A percentile compares a stretch with the other conserved stretches of the same genome.
phyloP scores from a whole-genome alignment of 2,113 vertebrate genomes.

The Platichthys stellatus region DNA sequence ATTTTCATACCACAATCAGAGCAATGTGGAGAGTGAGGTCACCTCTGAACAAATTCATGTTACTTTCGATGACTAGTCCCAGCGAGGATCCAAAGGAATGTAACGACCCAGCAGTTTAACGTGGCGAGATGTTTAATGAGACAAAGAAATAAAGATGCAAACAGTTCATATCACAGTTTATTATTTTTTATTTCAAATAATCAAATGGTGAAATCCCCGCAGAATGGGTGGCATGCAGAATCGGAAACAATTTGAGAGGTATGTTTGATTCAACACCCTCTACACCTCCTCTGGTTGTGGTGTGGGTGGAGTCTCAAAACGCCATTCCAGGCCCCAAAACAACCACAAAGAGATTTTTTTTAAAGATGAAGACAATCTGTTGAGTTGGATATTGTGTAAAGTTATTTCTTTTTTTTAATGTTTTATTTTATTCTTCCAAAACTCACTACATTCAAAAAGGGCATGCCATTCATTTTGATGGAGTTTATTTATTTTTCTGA shows the following conservation, averaged over 20 bases:
- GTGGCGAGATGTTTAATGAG: background rate
- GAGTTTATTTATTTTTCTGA: conserved; percentile 81
- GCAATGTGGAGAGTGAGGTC: conserved; percentile 34
- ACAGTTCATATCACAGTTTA: background rate
- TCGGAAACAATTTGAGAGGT: background rate
- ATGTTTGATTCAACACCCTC: conserved; percentile 20
- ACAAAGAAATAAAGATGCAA: background rate
- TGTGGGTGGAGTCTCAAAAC: conserved; percentile 15
- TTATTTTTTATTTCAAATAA: conserved; percentile 5
- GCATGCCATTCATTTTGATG: conserved; percentile 48
- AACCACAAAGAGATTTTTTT: conserved; percentile 18
- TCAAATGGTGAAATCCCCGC: background rate
- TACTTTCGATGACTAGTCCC: conserved; percentile 24
- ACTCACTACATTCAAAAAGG: conserved; percentile 37
- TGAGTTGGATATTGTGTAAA: background rate
- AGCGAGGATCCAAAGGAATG: conserved; percentile 8
- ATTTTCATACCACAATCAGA: conserved; percentile 71
- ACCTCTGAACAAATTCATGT: conserved; percentile 44
- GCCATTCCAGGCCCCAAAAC: conserved; percentile 6
- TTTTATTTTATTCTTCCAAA: conserved; percentile 30
- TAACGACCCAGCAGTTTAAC: background rate
- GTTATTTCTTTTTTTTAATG: conserved; percentile 20
- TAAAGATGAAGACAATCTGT: background rate
- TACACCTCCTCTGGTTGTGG: background rate
- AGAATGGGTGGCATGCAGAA: background rate